Conservation (phyloP, 2,797 vertebrate genomes). For the Pelochelys cantorii region DNA sequence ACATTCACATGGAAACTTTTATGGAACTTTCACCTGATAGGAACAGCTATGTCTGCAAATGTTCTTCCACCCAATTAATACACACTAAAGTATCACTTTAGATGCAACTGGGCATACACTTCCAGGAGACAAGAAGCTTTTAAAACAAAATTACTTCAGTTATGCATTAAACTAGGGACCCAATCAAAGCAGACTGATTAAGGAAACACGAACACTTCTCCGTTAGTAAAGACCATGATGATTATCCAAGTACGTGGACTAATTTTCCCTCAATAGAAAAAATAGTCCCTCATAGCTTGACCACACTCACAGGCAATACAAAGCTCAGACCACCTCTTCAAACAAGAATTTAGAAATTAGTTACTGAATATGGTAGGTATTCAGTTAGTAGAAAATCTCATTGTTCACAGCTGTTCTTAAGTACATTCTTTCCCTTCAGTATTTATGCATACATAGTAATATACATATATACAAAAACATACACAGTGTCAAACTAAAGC, state of each 20-base stretch:
- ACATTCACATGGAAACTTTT: background rate
- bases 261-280: background rate
- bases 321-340: background rate
- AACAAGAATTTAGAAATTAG: background rate
- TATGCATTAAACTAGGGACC: background rate
- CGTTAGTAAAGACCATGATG: accelerated
- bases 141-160: background rate
- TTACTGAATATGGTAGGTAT: background rate
- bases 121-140: accelerated
- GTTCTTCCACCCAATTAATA: background rate
- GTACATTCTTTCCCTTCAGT: background rate
- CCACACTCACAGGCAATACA: background rate
- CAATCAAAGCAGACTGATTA: background rate
- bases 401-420: background rate
- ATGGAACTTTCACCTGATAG: background rate
- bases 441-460: background rate
- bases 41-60: background rate
- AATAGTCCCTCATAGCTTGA: background rate
- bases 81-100: background rate
- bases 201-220: background rate
- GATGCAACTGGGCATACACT: background rate
- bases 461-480: background rate
- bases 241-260: background rate
- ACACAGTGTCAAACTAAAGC: background rate
- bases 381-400: background rate